A percentile compares a stretch with the other conserved stretches of the same genome.
Conservation (phyloP, 2,888 invertebrate genomes). For the Drosophila testacea region DNA sequence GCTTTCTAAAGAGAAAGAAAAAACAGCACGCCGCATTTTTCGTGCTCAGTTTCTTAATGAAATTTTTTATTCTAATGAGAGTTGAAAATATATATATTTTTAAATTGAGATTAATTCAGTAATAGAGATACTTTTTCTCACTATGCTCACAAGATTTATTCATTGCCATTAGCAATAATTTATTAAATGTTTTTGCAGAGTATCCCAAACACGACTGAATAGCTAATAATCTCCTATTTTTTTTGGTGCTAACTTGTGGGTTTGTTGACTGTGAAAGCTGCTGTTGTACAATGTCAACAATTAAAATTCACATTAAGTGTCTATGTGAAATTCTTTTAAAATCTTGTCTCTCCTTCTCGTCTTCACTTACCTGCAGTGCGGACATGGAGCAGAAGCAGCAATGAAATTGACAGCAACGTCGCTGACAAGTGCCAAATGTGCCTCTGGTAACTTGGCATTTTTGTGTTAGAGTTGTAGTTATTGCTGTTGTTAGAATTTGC, state of each 20-base stretch:
- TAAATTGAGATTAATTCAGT: constrained; percentile 26
- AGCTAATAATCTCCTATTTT: not conserved
- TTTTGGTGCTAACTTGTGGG: constrained; percentile 4
- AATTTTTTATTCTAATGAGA: constrained; percentile 6
- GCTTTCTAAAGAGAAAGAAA: constrained; percentile 71
- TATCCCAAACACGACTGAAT: not conserved
- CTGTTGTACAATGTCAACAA: constrained; percentile 36
- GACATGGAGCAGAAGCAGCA: constrained; percentile 48
- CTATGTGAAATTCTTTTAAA: constrained; percentile 57
- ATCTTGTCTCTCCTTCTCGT: constrained; percentile 7
- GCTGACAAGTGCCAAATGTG: constrained; percentile 64
- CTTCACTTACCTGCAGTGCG: constrained; percentile 65
- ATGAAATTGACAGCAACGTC: constrained; percentile 50
- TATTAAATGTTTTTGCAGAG: not conserved
- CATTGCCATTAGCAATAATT: too few relatives aligned
- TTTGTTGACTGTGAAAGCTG: constrained; percentile 36
- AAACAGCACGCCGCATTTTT: constrained; percentile 13
- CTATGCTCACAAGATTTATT: not conserved
- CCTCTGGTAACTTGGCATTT: constrained; percentile 53
- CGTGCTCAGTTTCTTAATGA: constrained; percentile 3
- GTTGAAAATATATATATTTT: not conserved
- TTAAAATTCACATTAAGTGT: constrained; percentile 42
- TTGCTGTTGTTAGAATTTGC: constrained; percentile 11
- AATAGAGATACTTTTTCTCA: not conserved
- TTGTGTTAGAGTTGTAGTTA: constrained; percentile 41